Percentiles rank a stretch among this genome's conserved stretches.
Conservation (phyloP, 35 echinoderm and acorn worm genomes). For the Anneissia japonica region DNA sequence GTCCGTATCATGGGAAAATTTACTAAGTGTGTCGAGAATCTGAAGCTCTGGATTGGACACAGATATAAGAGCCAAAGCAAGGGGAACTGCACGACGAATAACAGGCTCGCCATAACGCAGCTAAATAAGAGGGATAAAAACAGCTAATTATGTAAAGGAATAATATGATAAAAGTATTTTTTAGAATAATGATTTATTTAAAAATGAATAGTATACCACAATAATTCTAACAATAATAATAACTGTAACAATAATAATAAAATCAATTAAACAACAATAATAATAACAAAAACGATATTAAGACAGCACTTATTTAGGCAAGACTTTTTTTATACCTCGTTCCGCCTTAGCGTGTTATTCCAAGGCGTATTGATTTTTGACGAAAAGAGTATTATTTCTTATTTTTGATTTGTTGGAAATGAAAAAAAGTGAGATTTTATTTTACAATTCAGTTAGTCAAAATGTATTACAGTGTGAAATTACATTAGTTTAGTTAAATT, state of each 20-base stretch:
- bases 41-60: constrained; percentile 97
- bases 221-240: neutral
- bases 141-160: neutral
- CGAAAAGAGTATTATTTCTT: too few relatives aligned
- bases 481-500: too few relatives aligned
- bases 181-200: neutral
- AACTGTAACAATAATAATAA: neutral
- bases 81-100: constrained; percentile 75
- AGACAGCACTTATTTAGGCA: too few relatives aligned
- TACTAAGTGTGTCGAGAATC: constrained; percentile 93
- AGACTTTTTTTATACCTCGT: too few relatives aligned
- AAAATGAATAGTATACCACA: neutral
- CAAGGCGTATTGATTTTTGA: too few relatives aligned
- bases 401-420: too few relatives aligned
- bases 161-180: neutral
- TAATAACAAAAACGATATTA: too few relatives aligned
- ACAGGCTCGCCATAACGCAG: constrained; percentile 94
- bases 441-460: too few relatives aligned
- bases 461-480: too few relatives aligned
- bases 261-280: neutral
- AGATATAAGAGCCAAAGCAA: constrained; percentile 75
- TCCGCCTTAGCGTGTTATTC: too few relatives aligned
- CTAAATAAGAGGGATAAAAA: constrained; percentile 26
- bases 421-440: too few relatives aligned
- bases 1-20: constrained; percentile 97